Base-by-base conservation (phyloP, 2,113 vertebrate genomes). In the Chionis minor region DNA sequence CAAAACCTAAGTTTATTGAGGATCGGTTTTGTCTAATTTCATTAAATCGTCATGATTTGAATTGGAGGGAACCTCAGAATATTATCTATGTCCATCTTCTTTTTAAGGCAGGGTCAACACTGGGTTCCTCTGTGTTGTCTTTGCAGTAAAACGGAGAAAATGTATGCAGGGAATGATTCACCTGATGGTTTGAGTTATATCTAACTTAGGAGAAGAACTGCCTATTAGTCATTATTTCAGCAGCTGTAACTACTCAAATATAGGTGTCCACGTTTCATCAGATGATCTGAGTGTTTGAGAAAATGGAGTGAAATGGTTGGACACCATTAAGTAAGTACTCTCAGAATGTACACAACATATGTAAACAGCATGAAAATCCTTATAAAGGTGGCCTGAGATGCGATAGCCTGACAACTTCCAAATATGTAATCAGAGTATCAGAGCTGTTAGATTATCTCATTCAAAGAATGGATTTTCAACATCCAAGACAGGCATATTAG, bases 311-410 rank as follows among this genome's bases (percentile, higher is more conserved):
- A 67, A 54, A 22, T n/a, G 1, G 18, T 18, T 73, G 66, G 16
- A 63, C 7, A 56, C 11, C 18, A 23, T 32, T 18, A 75, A 86
- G 18, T 61, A 61, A 82, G 55, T 10, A 14, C 21, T 74, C 40
- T 75, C 12, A 44, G n/a, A 86, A 74, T 22, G 61, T 3, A 6
- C 9, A 32, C 44, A 24, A 33, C 10, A 23, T 17, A 33, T 13
- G 15, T 59, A 40, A 69, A 69, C 0, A 0, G 6, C 4, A 33
- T 28, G 47, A 18, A 38, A 4, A 21, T 33, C 42, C 19, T 59
- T 26, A 8, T 30, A 45, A 52, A 88, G 52, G 23, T 33, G 30
- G 69, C 14, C 44, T 38, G 32, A 70, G 35, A 18, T 21, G 4
- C 32, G 14, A 14, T 14, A 38, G 42, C 15, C n/a, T 52, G 35